Base-by-base conservation (phyloP, 53 echinoderm and acorn worm species). In the Zoroaster sp. region DNA sequence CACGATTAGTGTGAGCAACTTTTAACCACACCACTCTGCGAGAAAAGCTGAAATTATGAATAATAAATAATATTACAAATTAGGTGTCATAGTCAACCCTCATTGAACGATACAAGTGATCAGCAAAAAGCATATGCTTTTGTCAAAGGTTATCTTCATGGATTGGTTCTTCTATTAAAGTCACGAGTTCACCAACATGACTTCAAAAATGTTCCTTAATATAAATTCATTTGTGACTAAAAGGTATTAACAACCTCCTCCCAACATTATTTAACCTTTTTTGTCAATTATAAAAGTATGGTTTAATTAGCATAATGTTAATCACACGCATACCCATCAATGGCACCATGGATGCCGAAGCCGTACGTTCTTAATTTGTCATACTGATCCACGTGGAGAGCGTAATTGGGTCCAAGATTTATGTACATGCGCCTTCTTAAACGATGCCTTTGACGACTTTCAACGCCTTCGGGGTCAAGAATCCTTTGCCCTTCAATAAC, bases 311-410 rank as follows among this genome's bases (percentile, higher is more conserved):
- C n/a, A n/a, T n/a, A n/a, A n/a, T n/a, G n/a, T n/a, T n/a, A n/a
- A n/a, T n/a, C n/a, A n/a, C n/a, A n/a, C n/a, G n/a, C n/a, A 52
- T 52, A 95, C 78, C 95, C 95, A 54, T 93, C 93, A 35, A 95
- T 95, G 23, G 86, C 91, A 59, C 73, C 91, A 69, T 95, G 95
- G 17, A 95, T 85, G 5, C 90, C 88, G 47, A 95, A 91, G 4
- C 93, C 93, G 77, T 71, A 95, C 21, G 87, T 79, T 78, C 90
- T 95, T 10, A 91, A 21, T 51, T 87, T 87, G 65, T 87, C 87
- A 23, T 87, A 75, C 20, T 75, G 66, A 44, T 87, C 87, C 12
- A 75, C 20, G 67, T 88, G 77, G 4, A 88, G 20, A 42, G 75
- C 59, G 75, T 63, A 88, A 66, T 75, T 66, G 10, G 88, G 88